A percentile compares a stretch with the other conserved stretches of the same genome.
These are phyloP conservation scores for Carassius auratus DNA, from an alignment of 2,113 vertebrate genomes.

Conservation along the genomic window DNA sequence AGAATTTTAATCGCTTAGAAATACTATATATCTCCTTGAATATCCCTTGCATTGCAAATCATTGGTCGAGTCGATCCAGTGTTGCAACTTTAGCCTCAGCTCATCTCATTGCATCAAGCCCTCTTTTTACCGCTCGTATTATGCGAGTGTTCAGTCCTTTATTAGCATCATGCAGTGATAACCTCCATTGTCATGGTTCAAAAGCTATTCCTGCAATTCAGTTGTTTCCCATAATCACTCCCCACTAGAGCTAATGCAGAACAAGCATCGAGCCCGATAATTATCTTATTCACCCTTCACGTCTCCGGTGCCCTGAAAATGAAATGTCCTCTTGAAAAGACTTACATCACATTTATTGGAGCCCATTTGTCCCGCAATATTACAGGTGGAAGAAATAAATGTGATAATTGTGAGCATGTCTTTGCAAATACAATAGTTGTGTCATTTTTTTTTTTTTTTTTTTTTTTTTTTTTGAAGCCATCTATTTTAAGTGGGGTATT, in stretches of 20 bases:
- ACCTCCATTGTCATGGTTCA: slow-evolving; percentile 66
- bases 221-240: slow-evolving; percentile 71
- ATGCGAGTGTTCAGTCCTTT: slow-evolving; percentile 61
- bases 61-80: slow-evolving; percentile 2
- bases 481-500: slow-evolving; percentile 62
- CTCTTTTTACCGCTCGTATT: slow-evolving; percentile 53
- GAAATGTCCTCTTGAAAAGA: slow-evolving; percentile 60
- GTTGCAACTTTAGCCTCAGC: slow-evolving; percentile 47
- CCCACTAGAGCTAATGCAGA: slow-evolving; percentile 65
- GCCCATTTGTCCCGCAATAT: slow-evolving; percentile 64
- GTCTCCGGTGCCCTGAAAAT: slow-evolving; percentile 63
- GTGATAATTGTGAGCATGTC: slow-evolving; percentile 14
- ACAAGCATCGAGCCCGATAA: slow-evolving; percentile 71
- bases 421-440: slow-evolving; percentile 69
- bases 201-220: slow-evolving; percentile 69
- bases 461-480: too few species aligned
- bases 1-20: slow-evolving; percentile 36
- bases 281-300: slow-evolving; percentile 72
- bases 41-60: slow-evolving; percentile 36
- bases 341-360: slow-evolving; percentile 69
- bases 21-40: slow-evolving; percentile 31
- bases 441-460: slow-evolving; percentile 60
- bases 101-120: slow-evolving; percentile 45
- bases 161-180: slow-evolving; percentile 66
- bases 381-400: slow-evolving; percentile 59